Percentiles rank a stretch among this genome's conserved stretches.
Evolutionary conservation across 1,140 invertebrate species (phyloP).

Genomic region (Drosophila melanica): DNA sequence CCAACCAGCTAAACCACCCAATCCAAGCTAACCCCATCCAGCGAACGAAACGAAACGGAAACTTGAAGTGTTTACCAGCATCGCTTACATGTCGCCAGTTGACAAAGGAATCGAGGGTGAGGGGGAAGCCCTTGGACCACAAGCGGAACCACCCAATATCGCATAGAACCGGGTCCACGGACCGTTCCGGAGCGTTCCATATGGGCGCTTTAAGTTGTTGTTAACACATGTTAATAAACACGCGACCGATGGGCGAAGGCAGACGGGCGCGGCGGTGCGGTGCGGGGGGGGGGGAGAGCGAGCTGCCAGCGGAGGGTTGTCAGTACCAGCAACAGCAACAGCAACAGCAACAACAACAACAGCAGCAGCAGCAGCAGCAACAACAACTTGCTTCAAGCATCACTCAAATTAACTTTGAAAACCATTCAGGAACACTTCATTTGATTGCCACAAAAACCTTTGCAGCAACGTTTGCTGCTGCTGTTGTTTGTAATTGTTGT

Average conservation of each 20-base stretch:
- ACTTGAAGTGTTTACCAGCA: conserved; percentile 79
- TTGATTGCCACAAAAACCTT: conserved; percentile 77
- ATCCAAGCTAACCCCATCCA: conserved; percentile 19
- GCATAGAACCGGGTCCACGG: conserved; percentile 2
- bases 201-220: conserved; percentile 81
- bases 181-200: conserved; percentile 40
- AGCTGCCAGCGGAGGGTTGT: conserved; percentile 51
- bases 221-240: conserved; percentile 83
- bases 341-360: conserved; percentile 11
- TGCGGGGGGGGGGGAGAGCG: not conserved
- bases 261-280: no score
- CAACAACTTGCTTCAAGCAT: conserved; percentile 60
- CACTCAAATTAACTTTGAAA: conserved; percentile 84
- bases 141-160: conserved; percentile 25
- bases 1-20: conserved; percentile 22
- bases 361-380: conserved; percentile 3
- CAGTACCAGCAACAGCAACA: conserved; percentile 61
- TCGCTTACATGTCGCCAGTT: conserved; percentile 56
- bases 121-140: conserved; percentile 24
- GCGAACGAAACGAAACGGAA: conserved; percentile 57
- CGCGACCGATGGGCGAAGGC: conserved; percentile 44
- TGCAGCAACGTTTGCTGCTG: conserved; percentile 12
- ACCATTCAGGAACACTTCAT: conserved; percentile 84
- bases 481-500: conserved; percentile 76
- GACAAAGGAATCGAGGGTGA: conserved; percentile 31